These are phyloP conservation scores for Cataglyphis livida DNA, from an alignment of 2,888 invertebrate genomes.

Conservation along the genomic window DNA sequence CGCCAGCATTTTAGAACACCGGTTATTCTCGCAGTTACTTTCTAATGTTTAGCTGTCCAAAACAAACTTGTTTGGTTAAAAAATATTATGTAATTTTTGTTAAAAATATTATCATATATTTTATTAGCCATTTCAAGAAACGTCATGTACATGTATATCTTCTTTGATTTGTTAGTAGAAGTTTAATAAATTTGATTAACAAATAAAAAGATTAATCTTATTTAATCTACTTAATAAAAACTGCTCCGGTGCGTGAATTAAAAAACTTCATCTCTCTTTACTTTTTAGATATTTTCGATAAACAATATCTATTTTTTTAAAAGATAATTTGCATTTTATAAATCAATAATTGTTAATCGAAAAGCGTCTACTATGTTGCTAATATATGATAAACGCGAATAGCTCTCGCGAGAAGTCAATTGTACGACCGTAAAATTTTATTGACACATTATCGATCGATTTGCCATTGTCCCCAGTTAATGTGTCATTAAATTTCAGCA, in stretches of 20 bases:
- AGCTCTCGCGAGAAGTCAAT: neutral
- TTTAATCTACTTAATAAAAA: neutral
- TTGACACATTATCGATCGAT: slow-evolving; percentile 4
- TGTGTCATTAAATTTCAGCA: slow-evolving; percentile 3
- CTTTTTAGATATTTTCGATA: neutral
- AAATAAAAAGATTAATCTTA: neutral
- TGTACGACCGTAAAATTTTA: slow-evolving; percentile 10
- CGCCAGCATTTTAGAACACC: neutral
- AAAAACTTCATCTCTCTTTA: neutral
- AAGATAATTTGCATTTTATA: neutral
- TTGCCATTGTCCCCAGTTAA: slow-evolving; percentile 25
- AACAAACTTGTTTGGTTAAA: neutral
- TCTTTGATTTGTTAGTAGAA: neutral
- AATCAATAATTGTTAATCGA: neutral
- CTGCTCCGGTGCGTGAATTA: neutral
- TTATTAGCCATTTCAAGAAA: neutral
- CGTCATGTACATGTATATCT: neutral
- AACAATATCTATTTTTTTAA: neutral
- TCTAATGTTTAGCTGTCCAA: neutral
- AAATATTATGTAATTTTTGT: neutral
- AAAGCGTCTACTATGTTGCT: neutral
- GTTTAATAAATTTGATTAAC: neutral
- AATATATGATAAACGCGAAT: neutral
- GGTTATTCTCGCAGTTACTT: neutral
- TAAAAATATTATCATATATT: neutral